A percentile compares a stretch with the other conserved stretches of the same genome.
Evolutionary conservation across 2,113 vertebrate genomes (phyloP).

Genomic region (Prietella phreatophila): DNA sequence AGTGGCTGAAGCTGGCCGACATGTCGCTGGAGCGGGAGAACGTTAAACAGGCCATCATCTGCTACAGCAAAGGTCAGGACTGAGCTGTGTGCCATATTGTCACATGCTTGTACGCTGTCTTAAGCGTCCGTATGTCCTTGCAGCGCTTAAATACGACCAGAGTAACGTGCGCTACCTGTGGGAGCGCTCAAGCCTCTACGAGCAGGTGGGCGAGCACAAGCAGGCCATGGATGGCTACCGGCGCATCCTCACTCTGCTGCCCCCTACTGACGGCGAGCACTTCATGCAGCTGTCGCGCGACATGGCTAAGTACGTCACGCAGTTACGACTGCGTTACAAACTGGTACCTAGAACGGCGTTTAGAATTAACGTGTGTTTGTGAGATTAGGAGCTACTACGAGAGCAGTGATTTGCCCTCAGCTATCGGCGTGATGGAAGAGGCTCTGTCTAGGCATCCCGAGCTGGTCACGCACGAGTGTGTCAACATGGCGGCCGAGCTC

Average conservation of each 20-base stretch:
- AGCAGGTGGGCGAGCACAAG: constrained; percentile 92
- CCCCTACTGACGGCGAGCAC: constrained; percentile 86
- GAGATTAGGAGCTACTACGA: constrained; percentile 88
- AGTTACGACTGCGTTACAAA: neutral
- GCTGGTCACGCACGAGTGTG: constrained; percentile 86
- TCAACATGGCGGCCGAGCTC: constrained; percentile 92
- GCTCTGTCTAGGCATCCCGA: constrained; percentile 83
- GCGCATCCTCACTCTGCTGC: constrained; percentile 86
- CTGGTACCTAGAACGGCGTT: neutral
- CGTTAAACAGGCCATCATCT: constrained; percentile 92
- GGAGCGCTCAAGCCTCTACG: constrained; percentile 92
- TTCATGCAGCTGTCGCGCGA: constrained; percentile 97
- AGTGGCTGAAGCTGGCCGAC: constrained; percentile 94
- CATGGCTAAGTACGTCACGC: constrained; percentile 88
- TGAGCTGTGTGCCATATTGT: too few relatives aligned
- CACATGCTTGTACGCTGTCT: neutral
- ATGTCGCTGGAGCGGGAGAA: constrained; percentile 98
- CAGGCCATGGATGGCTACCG: constrained; percentile 97
- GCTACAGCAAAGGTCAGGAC: constrained; percentile 90
- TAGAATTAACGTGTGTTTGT: constrained; percentile 26
- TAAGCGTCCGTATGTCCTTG: neutral
- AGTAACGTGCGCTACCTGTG: constrained; percentile 94
- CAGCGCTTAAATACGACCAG: constrained; percentile 90
- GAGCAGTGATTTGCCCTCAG: constrained; percentile 84
- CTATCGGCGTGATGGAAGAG: constrained; percentile 88